Evolutionary conservation across 2,888 invertebrate species (phyloP).

Genomic region (Hypsopygia costalis): DNA sequence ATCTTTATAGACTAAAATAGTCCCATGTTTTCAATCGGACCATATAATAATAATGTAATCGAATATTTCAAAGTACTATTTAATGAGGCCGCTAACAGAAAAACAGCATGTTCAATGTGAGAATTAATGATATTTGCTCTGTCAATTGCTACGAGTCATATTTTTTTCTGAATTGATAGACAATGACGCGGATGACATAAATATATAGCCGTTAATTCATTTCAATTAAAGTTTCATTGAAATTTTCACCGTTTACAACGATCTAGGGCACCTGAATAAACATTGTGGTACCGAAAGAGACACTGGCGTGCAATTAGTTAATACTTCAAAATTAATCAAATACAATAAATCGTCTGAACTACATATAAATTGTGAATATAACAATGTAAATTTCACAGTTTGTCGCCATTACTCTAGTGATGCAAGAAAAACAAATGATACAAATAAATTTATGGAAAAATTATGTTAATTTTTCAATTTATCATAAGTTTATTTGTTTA

Average conservation of each 20-base stretch:
- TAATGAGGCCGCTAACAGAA: neutral
- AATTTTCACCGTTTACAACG: constrained; percentile 12
- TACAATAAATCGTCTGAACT: constrained; percentile 18
- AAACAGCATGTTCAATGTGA: constrained; percentile 2
- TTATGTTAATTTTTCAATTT: neutral
- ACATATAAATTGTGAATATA: constrained; percentile 9
- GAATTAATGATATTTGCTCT: constrained; percentile 9
- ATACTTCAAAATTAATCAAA: constrained; percentile 26
- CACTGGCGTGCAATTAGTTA: constrained; percentile 19
- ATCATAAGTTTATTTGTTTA: too few species aligned
- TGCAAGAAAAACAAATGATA: neutral
- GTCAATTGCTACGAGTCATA: constrained; percentile 9
- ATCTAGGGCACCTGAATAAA: constrained; percentile 5
- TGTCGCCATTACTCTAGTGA: too few species aligned
- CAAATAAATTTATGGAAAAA: neutral
- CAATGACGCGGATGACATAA: constrained; percentile 13
- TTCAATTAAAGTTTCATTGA: constrained; percentile 16
- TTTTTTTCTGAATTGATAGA: constrained; percentile 11
- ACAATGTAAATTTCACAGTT: constrained; percentile 8
- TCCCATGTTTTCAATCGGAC: too few species aligned
- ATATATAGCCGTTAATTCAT: constrained; percentile 19
- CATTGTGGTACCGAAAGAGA: constrained; percentile 9
- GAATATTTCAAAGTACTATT: too few species aligned
- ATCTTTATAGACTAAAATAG: too few species aligned
- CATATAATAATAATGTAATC: too few species aligned